Evolutionary conservation across 2,888 invertebrate species (phyloP), one percentile per base, ranked within the genome.

Genomic region (Seladonia tumulorum): DNA sequence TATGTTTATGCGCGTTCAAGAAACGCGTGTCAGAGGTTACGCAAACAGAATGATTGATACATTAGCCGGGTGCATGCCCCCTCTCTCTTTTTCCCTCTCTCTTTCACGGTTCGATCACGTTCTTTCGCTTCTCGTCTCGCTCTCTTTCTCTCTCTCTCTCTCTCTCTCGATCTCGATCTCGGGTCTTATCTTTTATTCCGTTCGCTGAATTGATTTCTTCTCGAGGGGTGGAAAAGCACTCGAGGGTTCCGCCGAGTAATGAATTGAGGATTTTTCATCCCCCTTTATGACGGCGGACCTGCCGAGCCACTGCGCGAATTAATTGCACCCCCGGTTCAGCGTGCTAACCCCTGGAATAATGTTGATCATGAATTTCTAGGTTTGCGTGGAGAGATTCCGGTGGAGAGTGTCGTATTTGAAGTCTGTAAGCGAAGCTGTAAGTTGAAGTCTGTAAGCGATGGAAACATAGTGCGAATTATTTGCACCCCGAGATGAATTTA

Each of bases 11-110:
- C 79, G 83, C 85, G 81, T 88, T 82, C 80, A 77, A 88, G 88
- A 85, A 90, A 91, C 91, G 87, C 92, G 93, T 92, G 92, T 93
- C 94, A 90, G 91, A 93, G 94, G 93, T 93, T 94, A 93, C 92
- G 93, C 90, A 94, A 94, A 94, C 93, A 93, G 93, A 94, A 93
- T 94, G 94, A 94, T 94, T 94, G 93, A 94, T 94, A 94, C 93
- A 93, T 94, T 94, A 94, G 93, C 90, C 89, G 85, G 76, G 87
- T 80, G 85, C 82, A 87, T 87, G 90, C 86, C 88, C 90, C 90
- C 90, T 39, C 76, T 45, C 70, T 10, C 35, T 35, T 39, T 22
- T 5, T 22, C 39, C 22, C 68, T 22, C 35, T 35, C 35, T 39
- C 39, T 29, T 25, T 25, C 35, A 18, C 66, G 29, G 25, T 53